These are phyloP conservation scores for Muscidifurax raptorellus DNA, from an alignment of 1,140 invertebrate species.

Conservation along the genomic window DNA sequence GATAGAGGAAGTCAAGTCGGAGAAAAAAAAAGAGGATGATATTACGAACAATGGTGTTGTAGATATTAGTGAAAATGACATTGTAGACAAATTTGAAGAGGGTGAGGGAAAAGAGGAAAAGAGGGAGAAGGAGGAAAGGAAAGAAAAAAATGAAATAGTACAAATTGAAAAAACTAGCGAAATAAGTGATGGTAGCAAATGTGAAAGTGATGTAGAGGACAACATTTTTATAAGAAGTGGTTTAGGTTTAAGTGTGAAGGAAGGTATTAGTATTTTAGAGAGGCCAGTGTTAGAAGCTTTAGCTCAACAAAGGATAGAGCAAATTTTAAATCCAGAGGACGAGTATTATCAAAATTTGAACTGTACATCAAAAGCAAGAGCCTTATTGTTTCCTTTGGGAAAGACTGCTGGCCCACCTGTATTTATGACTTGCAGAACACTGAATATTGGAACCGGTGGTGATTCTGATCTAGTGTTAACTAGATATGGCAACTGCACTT, in stretches of 20 bases:
- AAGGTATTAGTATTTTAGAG: slow-evolving; percentile 71
- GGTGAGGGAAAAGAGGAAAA: slow-evolving; percentile 51
- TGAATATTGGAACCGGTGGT: slow-evolving; percentile 86
- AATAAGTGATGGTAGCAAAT: slow-evolving; percentile 30
- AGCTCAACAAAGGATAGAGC: slow-evolving; percentile 70
- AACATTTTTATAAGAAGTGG: slow-evolving; percentile 50
- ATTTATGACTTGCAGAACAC: slow-evolving; percentile 84
- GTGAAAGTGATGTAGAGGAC: slow-evolving; percentile 49
- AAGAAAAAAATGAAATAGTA: slow-evolving; percentile 42
- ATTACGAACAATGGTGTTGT: slow-evolving; percentile 29
- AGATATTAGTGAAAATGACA: slow-evolving; percentile 30
- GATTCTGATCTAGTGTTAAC: slow-evolving; percentile 85
- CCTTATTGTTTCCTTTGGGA: slow-evolving; percentile 74
- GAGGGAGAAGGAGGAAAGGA: slow-evolving; percentile 25
- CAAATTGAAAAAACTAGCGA: slow-evolving; percentile 47
- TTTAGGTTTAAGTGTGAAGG: slow-evolving; percentile 61
- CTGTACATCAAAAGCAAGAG: slow-evolving; percentile 64
- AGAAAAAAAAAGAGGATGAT: slow-evolving; percentile 6
- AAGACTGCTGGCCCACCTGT: slow-evolving; percentile 76
- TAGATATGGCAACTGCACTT: slow-evolving; percentile 85
- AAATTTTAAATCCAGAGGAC: slow-evolving; percentile 69
- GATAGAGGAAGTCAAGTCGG: neutral
- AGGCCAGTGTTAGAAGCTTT: slow-evolving; percentile 71
- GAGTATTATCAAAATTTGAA: slow-evolving; percentile 65
- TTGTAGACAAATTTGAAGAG: slow-evolving; percentile 50